These are phyloP conservation scores for Coreoperca whiteheadi DNA, from an alignment of 2,113 vertebrate species.

Conservation along the genomic window DNA sequence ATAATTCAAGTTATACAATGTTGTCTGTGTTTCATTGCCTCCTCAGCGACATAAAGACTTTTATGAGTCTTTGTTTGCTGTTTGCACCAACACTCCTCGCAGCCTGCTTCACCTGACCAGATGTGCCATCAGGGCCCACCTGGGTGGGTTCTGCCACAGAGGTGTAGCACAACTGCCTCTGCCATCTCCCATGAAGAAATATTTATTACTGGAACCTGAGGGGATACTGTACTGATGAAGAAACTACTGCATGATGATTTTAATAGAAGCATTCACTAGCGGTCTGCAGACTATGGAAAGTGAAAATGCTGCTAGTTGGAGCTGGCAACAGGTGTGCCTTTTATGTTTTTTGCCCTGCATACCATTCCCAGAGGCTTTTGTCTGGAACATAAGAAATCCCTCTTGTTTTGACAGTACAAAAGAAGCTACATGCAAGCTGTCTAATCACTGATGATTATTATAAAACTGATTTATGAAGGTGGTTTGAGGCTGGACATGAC, in stretches of 20 bases:
- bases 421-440: not conserved
- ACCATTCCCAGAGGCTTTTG: slow-evolving; percentile 15
- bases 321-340: not conserved
- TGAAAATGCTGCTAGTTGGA: slow-evolving; percentile 11
- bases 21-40: slow-evolving; percentile 32
- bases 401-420: not conserved
- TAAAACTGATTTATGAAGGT: not conserved
- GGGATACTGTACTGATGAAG: slow-evolving; percentile 85
- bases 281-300: not conserved
- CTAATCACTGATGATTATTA: not conserved
- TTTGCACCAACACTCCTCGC: slow-evolving; percentile 90
- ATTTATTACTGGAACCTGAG: slow-evolving; percentile 92
- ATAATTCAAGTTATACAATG: not conserved
- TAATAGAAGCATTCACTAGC: not conserved
- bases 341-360: not conserved
- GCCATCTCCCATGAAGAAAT: slow-evolving; percentile 88
- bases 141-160: slow-evolving; percentile 85
- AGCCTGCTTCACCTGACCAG: slow-evolving; percentile 92
- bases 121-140: slow-evolving; percentile 86
- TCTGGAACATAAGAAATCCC: not conserved
- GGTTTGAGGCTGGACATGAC: not conserved
- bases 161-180: slow-evolving; percentile 86
- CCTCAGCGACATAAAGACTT: slow-evolving; percentile 89
- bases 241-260: not conserved
- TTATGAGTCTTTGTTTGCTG: slow-evolving; percentile 91